Evolutionary conservation across 2,888 invertebrate genomes (phyloP).

Genomic region (Osmoderma eremita): DNA sequence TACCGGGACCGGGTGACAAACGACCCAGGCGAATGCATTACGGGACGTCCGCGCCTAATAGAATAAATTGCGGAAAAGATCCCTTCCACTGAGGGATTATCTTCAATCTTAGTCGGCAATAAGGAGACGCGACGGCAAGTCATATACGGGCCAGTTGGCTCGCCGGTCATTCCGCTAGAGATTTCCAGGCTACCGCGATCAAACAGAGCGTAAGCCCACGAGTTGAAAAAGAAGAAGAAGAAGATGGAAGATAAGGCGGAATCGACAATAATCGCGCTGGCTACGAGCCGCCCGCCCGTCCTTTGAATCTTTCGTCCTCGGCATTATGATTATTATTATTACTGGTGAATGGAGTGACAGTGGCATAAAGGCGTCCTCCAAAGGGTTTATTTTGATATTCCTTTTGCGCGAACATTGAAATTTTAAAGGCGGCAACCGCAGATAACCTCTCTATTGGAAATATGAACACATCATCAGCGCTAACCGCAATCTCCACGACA

Average conservation of each 20-base stretch:
- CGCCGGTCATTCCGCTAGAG: constrained; percentile 12
- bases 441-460: neutral
- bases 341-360: constrained; percentile 4
- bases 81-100: constrained; percentile 26
- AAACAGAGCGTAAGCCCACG: neutral
- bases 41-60: constrained; percentile 19
- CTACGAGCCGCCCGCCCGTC: constrained; percentile 13
- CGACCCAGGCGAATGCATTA: constrained; percentile 9
- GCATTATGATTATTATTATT: constrained; percentile 19
- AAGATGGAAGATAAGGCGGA: constrained; percentile 1
- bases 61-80: constrained; percentile 30
- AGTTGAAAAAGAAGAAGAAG: neutral
- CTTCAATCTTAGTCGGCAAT: constrained; percentile 30
- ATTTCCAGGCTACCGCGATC: constrained; percentile 15
- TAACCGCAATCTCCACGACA: neutral
- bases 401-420: neutral
- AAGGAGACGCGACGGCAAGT: constrained; percentile 12
- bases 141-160: constrained; percentile 20
- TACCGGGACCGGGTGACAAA: constrained; percentile 9
- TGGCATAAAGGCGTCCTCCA: neutral
- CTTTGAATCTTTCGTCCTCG: constrained; percentile 19
- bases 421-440: neutral
- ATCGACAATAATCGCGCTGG: constrained; percentile 17
- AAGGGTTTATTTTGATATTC: neutral
- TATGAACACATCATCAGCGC: neutral